Percentiles rank a stretch among this genome's conserved stretches.
Evolutionary conservation across 1,140 invertebrate species (phyloP).

Genomic region (Gonioctena quinquepunctata): DNA sequence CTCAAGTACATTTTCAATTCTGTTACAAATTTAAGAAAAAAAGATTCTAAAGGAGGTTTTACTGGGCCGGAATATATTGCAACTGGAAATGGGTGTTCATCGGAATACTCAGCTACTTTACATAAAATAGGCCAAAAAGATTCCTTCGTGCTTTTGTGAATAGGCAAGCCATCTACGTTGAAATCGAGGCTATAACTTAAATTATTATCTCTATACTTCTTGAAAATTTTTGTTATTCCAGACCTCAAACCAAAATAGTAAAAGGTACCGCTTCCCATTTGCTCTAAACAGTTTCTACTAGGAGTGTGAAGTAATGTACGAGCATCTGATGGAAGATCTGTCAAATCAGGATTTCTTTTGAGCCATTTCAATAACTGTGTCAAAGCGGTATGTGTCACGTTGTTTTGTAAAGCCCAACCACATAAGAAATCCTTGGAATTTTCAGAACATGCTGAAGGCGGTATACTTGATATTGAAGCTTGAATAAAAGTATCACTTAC

Average conservation of each 20-base stretch:
- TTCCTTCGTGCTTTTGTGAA: neutral
- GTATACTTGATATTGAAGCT: no score
- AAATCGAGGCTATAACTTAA: neutral
- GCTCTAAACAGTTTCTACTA: neutral
- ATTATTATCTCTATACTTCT: neutral
- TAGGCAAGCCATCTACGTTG: slow-evolving; percentile 20
- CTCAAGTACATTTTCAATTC: neutral
- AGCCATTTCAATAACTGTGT: neutral
- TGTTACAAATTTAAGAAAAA: slow-evolving; percentile 12
- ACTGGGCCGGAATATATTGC: slow-evolving; percentile 1
- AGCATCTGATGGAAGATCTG: slow-evolving; percentile 1
- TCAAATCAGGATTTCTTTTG: neutral
- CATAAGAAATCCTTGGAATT: neutral
- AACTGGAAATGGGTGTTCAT: slow-evolving; percentile 8
- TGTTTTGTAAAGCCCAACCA: neutral
- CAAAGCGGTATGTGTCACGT: neutral
- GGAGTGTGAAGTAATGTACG: neutral
- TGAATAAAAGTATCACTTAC: no score
- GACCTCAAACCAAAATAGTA: neutral
- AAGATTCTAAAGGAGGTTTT: slow-evolving; percentile 10
- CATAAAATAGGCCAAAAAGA: slow-evolving; percentile 22
- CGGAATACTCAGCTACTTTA: neutral
- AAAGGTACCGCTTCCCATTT: neutral
- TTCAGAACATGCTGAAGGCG: no score
- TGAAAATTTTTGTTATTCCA: neutral